Percentiles rank a stretch among this genome's conserved stretches.
Evolutionary conservation across 35 echinoderm and acorn worm species (phyloP).

Genomic region (Anneissia japonica): DNA sequence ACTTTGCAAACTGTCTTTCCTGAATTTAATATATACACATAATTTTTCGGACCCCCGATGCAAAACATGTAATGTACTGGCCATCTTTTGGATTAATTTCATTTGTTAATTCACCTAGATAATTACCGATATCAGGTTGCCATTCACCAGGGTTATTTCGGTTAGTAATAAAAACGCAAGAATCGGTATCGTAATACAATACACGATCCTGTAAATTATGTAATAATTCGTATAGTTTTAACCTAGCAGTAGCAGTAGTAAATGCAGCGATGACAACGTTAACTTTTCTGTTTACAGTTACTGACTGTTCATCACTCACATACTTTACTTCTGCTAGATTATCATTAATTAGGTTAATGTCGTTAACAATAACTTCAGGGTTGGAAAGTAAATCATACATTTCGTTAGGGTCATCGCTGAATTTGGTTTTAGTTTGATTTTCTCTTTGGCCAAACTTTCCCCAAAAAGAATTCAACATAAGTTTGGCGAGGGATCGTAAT

Average conservation of each 20-base stretch:
- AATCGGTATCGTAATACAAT: constrained; percentile 19
- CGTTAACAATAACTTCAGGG: background rate
- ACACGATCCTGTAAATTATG: constrained; percentile 3
- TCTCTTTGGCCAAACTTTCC: constrained; percentile 15
- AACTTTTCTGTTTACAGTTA: background rate
- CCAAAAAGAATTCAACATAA: constrained; percentile 16
- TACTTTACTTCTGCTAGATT: background rate
- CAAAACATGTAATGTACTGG: background rate
- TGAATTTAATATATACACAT: background rate
- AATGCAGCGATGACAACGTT: constrained; percentile 8
- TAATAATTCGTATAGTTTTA: constrained; percentile 6
- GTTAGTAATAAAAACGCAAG: background rate
- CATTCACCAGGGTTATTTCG: background rate
- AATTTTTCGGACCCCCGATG: background rate
- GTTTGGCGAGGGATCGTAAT: constrained; percentile 6
- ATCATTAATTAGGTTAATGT: background rate
- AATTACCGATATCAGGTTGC: background rate
- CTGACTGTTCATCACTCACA: background rate
- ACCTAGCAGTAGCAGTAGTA: background rate
- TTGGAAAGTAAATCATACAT: background rate
- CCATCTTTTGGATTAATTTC: constrained; percentile 19
- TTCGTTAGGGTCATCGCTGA: background rate
- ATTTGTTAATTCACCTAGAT: constrained; percentile 9
- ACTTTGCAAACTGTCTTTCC: constrained; percentile 1
- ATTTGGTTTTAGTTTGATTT: no score